Conservation (phyloP, 1,140 invertebrate genomes). For the Drosophila pseudoananassae region DNA sequence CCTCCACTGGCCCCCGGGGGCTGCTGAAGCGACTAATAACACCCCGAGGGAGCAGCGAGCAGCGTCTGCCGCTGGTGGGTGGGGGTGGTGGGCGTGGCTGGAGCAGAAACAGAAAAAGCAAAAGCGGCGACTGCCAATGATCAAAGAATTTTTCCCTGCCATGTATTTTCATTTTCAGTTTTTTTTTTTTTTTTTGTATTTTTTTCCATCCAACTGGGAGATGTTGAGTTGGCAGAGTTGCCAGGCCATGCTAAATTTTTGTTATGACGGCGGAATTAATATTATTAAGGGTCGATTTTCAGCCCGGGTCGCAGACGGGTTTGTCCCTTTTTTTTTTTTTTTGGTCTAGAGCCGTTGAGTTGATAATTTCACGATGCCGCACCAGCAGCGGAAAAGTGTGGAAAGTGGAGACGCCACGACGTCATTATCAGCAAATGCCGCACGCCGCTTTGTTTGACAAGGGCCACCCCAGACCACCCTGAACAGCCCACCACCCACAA, state of each 20-base stretch:
- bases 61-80: background rate
- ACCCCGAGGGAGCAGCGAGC: slow-evolving; percentile 64
- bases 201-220: slow-evolving; percentile 9
- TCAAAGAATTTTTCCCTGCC: slow-evolving; percentile 72
- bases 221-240: slow-evolving; percentile 17
- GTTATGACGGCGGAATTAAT: slow-evolving; percentile 82
- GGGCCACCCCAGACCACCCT: background rate
- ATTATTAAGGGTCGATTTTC: slow-evolving; percentile 76
- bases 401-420: slow-evolving; percentile 9
- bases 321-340: slow-evolving; percentile 30
- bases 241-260: slow-evolving; percentile 76
- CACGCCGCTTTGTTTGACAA: slow-evolving; percentile 68
- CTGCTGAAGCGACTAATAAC: slow-evolving; percentile 78
- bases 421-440: slow-evolving; percentile 67
- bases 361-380: slow-evolving; percentile 68
- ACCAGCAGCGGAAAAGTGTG: slow-evolving; percentile 11
- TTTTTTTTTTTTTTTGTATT: slow-evolving; percentile 9
- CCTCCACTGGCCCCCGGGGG: slow-evolving; percentile 24
- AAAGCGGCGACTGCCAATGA: slow-evolving; percentile 62
- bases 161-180: slow-evolving; percentile 43
- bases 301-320: slow-evolving; percentile 41
- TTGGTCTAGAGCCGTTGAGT: slow-evolving; percentile 44
- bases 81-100: slow-evolving; percentile 12
- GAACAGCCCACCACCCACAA: background rate
- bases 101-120: slow-evolving; percentile 10